These are phyloP conservation scores for Phortica okadai DNA, from an alignment of 2,888 invertebrate genomes.

Conservation along the genomic window DNA sequence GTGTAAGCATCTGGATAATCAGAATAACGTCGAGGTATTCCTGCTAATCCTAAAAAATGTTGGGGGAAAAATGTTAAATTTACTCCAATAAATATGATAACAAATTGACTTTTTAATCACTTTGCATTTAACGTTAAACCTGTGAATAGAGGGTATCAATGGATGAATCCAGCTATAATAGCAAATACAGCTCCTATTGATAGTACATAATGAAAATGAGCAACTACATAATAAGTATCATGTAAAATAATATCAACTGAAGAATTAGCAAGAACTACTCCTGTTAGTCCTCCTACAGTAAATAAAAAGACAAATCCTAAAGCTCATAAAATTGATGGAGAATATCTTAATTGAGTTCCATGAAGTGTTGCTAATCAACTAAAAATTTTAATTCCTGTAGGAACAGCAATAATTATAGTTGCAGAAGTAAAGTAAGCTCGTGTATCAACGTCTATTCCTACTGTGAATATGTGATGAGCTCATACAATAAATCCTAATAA, in stretches of 20 bases:
- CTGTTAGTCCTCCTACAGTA: constrained; percentile 85
- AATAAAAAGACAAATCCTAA: constrained; percentile 88
- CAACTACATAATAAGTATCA: constrained; percentile 91
- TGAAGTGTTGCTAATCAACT: constrained; percentile 85
- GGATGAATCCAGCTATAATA: constrained; percentile 84
- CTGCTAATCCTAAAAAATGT: constrained; percentile 84
- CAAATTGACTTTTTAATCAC: constrained; percentile 83
- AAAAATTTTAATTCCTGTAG: constrained; percentile 91
- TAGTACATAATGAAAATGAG: constrained; percentile 89
- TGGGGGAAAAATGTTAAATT: constrained; percentile 89
- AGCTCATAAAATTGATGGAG: constrained; percentile 81
- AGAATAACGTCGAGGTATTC: constrained; percentile 87
- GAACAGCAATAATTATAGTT: constrained; percentile 91
- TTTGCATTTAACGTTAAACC: constrained; percentile 80
- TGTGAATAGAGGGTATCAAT: constrained; percentile 84
- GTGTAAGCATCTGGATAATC: constrained; percentile 84
- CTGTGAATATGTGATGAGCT: constrained; percentile 91
- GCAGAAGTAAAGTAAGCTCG: constrained; percentile 90
- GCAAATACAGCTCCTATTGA: constrained; percentile 89
- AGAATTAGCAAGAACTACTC: constrained; percentile 82
- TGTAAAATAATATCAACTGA: constrained; percentile 87
- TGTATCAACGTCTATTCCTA: constrained; percentile 89
- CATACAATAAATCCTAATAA: constrained; percentile 89
- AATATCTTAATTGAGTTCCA: constrained; percentile 81
- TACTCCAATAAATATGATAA: constrained; percentile 84